phyloP scores from a whole-genome alignment of 2,888 invertebrate species.

The Polydrusus tereticollis region DNA sequence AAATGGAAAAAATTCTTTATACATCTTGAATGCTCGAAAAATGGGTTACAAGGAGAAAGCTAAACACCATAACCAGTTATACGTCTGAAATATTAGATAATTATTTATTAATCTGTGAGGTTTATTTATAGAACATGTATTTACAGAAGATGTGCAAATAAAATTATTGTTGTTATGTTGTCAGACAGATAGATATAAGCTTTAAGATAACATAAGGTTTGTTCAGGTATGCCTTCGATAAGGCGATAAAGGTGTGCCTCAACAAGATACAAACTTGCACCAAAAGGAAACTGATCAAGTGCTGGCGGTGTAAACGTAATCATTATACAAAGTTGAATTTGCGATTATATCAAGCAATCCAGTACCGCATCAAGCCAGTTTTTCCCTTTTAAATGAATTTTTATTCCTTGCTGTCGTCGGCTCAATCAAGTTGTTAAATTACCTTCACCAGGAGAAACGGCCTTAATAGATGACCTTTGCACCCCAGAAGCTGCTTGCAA shows the following conservation, averaged over 20 bases:
- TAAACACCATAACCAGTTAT: constrained; percentile 30
- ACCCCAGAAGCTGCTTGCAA: constrained; percentile 63
- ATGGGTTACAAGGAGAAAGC: not conserved
- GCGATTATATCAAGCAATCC: too few relatives aligned
- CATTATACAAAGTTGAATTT: too few relatives aligned
- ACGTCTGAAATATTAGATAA: constrained; percentile 32
- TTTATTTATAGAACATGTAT: constrained; percentile 35
- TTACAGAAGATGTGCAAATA: constrained; percentile 34
- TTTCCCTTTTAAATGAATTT: not conserved
- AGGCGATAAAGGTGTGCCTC: not conserved
- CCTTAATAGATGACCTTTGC: constrained; percentile 64
- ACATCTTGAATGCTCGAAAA: not conserved
- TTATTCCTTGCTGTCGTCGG: constrained; percentile 13
- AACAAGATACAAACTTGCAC: not conserved
- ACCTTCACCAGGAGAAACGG: constrained; percentile 67
- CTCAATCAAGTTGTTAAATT: constrained; percentile 48
- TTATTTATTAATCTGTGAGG: constrained; percentile 49
- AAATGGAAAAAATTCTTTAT: not conserved
- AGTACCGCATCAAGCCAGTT: not conserved
- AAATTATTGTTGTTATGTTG: constrained; percentile 25
- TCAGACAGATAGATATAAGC: constrained; percentile 20
- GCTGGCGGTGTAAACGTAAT: too few relatives aligned
- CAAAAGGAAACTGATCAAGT: too few relatives aligned
- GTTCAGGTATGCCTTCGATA: not conserved
- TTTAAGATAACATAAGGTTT: not conserved